These are phyloP conservation scores for Tetranychus piercei DNA, from an alignment of 2,888 invertebrate species.

Conservation along the genomic window DNA sequence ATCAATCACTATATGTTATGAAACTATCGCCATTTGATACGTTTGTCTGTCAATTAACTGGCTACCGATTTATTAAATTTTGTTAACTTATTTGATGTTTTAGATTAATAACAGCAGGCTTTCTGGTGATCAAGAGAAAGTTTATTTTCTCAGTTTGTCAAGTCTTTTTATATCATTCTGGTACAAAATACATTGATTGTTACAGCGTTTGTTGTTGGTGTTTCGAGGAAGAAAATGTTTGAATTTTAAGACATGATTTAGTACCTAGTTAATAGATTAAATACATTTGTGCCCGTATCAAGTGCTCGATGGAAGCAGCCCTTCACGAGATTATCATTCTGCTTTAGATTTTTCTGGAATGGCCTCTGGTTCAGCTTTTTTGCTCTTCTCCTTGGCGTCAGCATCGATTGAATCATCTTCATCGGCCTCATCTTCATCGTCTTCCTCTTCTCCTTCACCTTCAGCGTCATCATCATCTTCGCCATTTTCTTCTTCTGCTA, in stretches of 20 bases:
- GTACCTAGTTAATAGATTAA: not conserved
- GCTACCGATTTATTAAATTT: not conserved
- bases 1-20: too few relatives aligned
- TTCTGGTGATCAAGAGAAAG: not conserved
- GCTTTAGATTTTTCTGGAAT: not conserved
- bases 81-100: not conserved
- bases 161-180: not conserved
- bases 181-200: not conserved
- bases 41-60: too few relatives aligned
- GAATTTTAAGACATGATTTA: not conserved
- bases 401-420: not conserved
- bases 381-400: not conserved
- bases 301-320: not conserved
- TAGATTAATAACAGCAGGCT: not conserved
- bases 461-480: slow-evolving; percentile 1
- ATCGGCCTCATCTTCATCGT: not conserved
- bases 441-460: not conserved
- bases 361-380: not conserved
- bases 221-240: not conserved
- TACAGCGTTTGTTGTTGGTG: not conserved
- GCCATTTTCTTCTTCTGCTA: not conserved
- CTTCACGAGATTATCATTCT: slow-evolving; percentile 3
- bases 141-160: not conserved
- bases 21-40: too few relatives aligned
- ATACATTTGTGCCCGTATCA: not conserved